These are phyloP conservation scores for Labia minor DNA, from an alignment of 2,888 invertebrate species.

Conservation along the genomic window DNA sequence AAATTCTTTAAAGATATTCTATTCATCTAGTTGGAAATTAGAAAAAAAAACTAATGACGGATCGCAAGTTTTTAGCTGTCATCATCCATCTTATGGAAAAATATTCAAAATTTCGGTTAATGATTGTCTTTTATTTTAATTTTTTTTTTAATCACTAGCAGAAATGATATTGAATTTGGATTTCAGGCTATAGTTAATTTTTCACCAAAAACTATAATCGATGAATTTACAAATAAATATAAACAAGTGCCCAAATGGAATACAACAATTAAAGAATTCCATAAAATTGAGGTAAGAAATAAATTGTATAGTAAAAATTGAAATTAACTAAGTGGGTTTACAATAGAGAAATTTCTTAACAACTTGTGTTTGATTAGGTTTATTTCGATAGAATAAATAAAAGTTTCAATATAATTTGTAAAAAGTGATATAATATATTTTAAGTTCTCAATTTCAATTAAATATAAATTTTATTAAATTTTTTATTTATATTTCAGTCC, in stretches of 20 bases:
- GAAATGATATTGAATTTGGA: slow-evolving; percentile 16
- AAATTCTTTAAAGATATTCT: slow-evolving; percentile 53
- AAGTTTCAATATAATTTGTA: no score
- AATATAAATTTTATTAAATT: no score
- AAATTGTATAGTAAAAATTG: no score
- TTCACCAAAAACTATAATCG: slow-evolving; percentile 54
- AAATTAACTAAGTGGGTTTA: no score
- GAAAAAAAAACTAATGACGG: slow-evolving; percentile 48
- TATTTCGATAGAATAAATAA: no score
- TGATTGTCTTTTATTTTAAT: not conserved
- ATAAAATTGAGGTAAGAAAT: slow-evolving; percentile 52
- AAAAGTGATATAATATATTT: no score
- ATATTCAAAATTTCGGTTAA: slow-evolving; percentile 66
- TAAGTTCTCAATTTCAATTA: no score
- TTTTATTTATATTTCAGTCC: no score
- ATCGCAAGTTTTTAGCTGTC: slow-evolving; percentile 51
- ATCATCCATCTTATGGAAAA: slow-evolving; percentile 52
- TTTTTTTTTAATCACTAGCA: not conserved
- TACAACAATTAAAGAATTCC: slow-evolving; percentile 59
- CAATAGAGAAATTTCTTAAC: no score
- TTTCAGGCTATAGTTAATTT: slow-evolving; percentile 61
- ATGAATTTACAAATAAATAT: slow-evolving; percentile 61
- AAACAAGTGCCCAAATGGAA: slow-evolving; percentile 72
- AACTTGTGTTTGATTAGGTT: no score
- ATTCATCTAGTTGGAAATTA: slow-evolving; percentile 58